Evolutionary conservation across 2,797 vertebrate species (phyloP), one percentile per base, ranked within the genome.

Genomic region (Sebastes paucispinis): DNA sequence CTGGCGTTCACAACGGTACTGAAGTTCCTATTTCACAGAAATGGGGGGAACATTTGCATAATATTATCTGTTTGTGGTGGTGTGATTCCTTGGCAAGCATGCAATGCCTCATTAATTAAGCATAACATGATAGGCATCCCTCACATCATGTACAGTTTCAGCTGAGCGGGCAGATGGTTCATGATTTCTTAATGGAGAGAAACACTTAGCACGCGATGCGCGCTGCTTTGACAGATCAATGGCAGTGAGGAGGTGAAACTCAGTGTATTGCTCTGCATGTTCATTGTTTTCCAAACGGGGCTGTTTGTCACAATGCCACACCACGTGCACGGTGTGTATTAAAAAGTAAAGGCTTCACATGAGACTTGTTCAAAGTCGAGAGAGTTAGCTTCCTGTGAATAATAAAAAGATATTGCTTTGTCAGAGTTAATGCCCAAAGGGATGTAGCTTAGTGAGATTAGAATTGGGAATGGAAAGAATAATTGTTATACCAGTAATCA

Each of bases 181-280:
- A 94, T 94, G 85, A 88, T 93, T 94, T 88, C 74, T 90, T 94
- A 89, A 94, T 94, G 83, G 66, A 64, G 84, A 84, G 79, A 82
- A 92, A 90, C 77, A 80, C 84, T 88, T 82, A 78, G 86, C 69
- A 64, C 60, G 77, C 69, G 54, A 64, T 65, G 65, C 62, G 55
- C 54, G 69, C 68, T 85, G 67, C 74, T 80, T 73, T 87, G 85
- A 83, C 77, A 85, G 77, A 89, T 89, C 82, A 73, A 18, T 80
- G 58, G 65, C 39, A 32, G 67, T 31, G 80, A 84, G 72, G 76
- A 79, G 81, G 75, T 85, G 72, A 85, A 86, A 81, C 69, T 58
- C 68, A 75, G 72, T 81, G 75, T 74, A 57, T 70, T 69, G 22
- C 65, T 73, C 70, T 60, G 52, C 11, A 2, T 70, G 63, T 82